Conservation (phyloP, 2,797 vertebrate species). For the Bradypus variegatus region DNA sequence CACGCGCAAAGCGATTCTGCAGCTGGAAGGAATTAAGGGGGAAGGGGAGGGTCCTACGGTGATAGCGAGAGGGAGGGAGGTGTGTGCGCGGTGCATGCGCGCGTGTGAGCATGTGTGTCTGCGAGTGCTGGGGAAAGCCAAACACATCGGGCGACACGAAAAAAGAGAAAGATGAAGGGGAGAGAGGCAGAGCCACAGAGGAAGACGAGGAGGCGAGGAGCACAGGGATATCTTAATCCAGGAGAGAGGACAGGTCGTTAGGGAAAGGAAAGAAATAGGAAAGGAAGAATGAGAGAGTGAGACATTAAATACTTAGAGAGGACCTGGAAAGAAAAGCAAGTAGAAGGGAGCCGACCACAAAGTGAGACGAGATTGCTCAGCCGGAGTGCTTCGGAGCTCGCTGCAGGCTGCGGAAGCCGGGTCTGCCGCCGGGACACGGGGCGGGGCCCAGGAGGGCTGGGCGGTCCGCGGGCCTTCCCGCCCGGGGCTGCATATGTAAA, state of each 20-base stretch:
- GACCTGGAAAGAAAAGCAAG: background rate
- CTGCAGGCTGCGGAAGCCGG: background rate
- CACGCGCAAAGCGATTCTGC: slow-evolving; percentile 53
- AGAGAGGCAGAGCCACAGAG: background rate
- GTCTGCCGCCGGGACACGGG: background rate
- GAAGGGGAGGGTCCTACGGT: slow-evolving; percentile 65
- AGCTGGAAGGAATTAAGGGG: slow-evolving; percentile 68
- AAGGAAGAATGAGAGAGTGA: background rate
- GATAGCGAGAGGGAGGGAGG: slow-evolving; percentile 33
- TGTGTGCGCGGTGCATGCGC: background rate
- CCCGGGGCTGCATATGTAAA: background rate
- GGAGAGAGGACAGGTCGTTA: background rate
- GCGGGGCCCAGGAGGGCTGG: background rate
- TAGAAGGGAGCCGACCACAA: background rate
- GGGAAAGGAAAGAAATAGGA: background rate
- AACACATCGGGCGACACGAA: background rate
- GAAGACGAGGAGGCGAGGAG: background rate
- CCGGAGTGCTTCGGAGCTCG: background rate
- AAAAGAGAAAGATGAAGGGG: background rate
- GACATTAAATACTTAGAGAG: slow-evolving; percentile 24
- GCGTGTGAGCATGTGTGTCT: background rate
- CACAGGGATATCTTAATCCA: background rate
- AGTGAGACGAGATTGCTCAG: background rate
- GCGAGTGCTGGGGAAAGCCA: background rate
- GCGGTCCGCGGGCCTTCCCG: slow-evolving; percentile 14